Percentiles rank a stretch among this genome's conserved stretches.
Conservation (phyloP, 1,140 invertebrate species). For the Hormaphis cornu region DNA sequence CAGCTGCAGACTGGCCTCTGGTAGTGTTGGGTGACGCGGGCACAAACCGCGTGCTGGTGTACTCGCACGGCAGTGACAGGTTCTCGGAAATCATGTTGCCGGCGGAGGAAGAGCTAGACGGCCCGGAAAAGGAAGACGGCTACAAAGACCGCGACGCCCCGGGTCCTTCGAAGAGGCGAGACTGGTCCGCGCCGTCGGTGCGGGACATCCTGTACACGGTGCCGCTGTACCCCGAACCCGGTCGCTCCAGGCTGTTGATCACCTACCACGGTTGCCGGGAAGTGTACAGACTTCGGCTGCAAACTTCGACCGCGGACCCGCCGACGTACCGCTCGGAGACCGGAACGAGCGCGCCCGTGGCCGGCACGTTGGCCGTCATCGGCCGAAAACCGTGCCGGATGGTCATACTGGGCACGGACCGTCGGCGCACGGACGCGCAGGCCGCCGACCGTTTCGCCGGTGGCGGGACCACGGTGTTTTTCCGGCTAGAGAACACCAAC, state of each 20-base stretch:
- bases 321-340: neutral
- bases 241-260: neutral
- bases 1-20: neutral
- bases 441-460: neutral
- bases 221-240: neutral
- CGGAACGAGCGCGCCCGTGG: neutral
- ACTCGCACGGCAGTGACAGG: neutral
- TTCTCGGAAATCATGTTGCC: neutral
- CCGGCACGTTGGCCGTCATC: neutral
- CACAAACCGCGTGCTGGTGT: neutral
- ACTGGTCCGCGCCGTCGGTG: neutral
- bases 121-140: too few species aligned
- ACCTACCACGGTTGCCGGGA: neutral
- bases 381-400: neutral
- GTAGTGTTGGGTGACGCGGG: neutral
- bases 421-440: neutral
- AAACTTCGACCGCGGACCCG: neutral
- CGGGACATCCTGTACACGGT: neutral
- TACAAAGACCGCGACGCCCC: too few species aligned
- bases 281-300: neutral
- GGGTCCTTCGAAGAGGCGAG: too few species aligned
- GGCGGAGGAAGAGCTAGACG: neutral
- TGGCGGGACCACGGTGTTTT: neutral
- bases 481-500: constrained; percentile 3
- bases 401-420: constrained; percentile 4